phyloP scores from a whole-genome alignment of 2,888 invertebrate species.

The Phyllotreta striolata region DNA sequence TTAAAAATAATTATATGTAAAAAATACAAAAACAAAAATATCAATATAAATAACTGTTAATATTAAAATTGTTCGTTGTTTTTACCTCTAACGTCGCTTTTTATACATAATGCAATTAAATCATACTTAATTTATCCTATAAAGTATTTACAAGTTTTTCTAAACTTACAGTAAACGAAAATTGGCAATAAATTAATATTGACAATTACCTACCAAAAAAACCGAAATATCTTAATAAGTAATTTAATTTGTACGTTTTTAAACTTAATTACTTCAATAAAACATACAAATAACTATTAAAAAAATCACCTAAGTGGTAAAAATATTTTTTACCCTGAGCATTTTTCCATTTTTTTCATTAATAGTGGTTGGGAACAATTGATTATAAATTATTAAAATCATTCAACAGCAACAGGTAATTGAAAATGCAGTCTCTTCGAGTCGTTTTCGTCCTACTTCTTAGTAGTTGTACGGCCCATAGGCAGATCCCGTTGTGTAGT shows the following conservation, averaged over 20 bases:
- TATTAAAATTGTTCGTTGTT: constrained; percentile 26
- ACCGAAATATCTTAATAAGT: constrained; percentile 5
- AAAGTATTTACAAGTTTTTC: constrained; percentile 2
- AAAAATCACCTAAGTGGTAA: constrained; percentile 28
- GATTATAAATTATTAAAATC: constrained; percentile 5
- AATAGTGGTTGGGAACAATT: constrained; percentile 10
- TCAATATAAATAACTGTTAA: constrained; percentile 30
- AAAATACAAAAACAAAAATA: constrained; percentile 25
- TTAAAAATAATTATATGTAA: constrained; percentile 26
- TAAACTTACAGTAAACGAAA: background rate
- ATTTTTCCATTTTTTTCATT: constrained; percentile 8
- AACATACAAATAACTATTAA: constrained; percentile 1
- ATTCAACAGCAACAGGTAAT: constrained; percentile 18
- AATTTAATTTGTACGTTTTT: constrained; percentile 2
- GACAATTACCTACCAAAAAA: constrained; percentile 4
- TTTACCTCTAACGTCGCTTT: constrained; percentile 15
- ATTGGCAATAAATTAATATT: background rate
- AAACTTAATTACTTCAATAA: background rate
- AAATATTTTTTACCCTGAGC: constrained; percentile 29
- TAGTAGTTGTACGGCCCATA: constrained; percentile 94
- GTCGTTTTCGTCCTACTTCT: constrained; percentile 48
- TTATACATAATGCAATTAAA: background rate
- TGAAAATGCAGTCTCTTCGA: constrained; percentile 38
- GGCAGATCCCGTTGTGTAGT: constrained; percentile 89
- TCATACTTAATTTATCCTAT: constrained; percentile 4